phyloP scores from a whole-genome alignment of 1,140 invertebrate genomes.

The Drosophila trapezifrons region DNA sequence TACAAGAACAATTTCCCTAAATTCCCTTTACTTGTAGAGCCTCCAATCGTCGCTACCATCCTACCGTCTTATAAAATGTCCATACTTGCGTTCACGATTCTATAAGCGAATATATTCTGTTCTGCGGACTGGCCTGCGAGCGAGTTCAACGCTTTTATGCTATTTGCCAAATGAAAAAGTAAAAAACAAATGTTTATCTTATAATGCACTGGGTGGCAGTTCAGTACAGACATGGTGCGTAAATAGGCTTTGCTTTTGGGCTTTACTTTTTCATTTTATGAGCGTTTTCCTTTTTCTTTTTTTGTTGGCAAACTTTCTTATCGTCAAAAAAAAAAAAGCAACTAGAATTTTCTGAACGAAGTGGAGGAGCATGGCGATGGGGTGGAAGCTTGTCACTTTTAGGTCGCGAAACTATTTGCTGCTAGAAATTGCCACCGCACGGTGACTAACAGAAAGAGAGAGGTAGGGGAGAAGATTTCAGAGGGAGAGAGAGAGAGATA shows the following conservation, averaged over 20 bases:
- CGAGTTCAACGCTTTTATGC: slow-evolving; percentile 76
- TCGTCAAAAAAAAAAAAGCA: slow-evolving; percentile 45
- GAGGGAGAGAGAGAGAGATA: background rate
- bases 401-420: slow-evolving; percentile 75
- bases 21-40: background rate
- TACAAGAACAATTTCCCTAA: background rate
- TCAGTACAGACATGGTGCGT: slow-evolving; percentile 60
- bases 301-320: slow-evolving; percentile 73
- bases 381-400: slow-evolving; percentile 57
- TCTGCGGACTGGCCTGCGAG: slow-evolving; percentile 14
- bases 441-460: slow-evolving; percentile 10
- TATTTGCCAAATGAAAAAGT: slow-evolving; percentile 81
- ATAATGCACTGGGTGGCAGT: slow-evolving; percentile 56
- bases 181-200: slow-evolving; percentile 81
- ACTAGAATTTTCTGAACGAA: slow-evolving; percentile 1
- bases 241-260: slow-evolving; percentile 80
- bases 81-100: slow-evolving; percentile 1
- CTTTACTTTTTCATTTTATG: slow-evolving; percentile 72
- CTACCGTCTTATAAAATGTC: slow-evolving; percentile 1
- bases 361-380: background rate
- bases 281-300: slow-evolving; percentile 51
- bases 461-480: background rate
- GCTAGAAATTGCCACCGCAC: slow-evolving; percentile 47
- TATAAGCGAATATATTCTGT: slow-evolving; percentile 29
- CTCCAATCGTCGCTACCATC: slow-evolving; percentile 13